Conservation (phyloP, 2,113 vertebrate species). For the Genyomyrus donnyi region DNA sequence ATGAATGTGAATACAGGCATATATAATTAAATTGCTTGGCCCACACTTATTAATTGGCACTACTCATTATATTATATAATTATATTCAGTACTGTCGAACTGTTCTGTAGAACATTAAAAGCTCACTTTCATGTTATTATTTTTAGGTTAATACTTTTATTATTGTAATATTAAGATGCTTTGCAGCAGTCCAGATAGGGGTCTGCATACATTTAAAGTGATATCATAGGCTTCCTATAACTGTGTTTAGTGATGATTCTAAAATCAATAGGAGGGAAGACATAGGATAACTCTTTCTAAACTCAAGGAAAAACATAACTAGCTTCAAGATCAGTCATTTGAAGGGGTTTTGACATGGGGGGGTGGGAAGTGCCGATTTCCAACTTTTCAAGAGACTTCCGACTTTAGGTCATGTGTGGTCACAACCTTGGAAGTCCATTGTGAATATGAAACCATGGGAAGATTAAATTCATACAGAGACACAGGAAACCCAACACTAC, state of each 20-base stretch:
- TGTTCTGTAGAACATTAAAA: not conserved
- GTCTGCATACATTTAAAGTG: not conserved
- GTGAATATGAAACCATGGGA: slow-evolving; percentile 43
- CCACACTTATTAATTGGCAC: not conserved
- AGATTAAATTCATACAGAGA: slow-evolving; percentile 24
- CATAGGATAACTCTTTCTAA: not conserved
- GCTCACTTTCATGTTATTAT: not conserved
- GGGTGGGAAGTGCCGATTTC: slow-evolving; percentile 45
- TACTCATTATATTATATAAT: not conserved
- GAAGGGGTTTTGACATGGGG: slow-evolving; percentile 50
- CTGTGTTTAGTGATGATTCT: not conserved
- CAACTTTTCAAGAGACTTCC: slow-evolving; percentile 57
- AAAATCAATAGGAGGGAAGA: not conserved
- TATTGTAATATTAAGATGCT: not conserved
- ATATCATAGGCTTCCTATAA: not conserved
- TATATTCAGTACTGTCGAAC: not conserved
- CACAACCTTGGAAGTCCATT: slow-evolving; percentile 50
- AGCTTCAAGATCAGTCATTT: slow-evolving; percentile 57
- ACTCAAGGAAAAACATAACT: slow-evolving; percentile 44
- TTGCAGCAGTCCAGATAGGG: not conserved
- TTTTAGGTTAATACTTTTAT: not conserved
- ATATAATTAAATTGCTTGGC: not conserved
- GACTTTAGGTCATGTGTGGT: slow-evolving; percentile 50
- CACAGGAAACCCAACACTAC: not conserved
- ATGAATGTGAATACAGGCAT: not conserved